phyloP scores from a whole-genome alignment of 2,113 vertebrate genomes.

The Melierax canorus region DNA sequence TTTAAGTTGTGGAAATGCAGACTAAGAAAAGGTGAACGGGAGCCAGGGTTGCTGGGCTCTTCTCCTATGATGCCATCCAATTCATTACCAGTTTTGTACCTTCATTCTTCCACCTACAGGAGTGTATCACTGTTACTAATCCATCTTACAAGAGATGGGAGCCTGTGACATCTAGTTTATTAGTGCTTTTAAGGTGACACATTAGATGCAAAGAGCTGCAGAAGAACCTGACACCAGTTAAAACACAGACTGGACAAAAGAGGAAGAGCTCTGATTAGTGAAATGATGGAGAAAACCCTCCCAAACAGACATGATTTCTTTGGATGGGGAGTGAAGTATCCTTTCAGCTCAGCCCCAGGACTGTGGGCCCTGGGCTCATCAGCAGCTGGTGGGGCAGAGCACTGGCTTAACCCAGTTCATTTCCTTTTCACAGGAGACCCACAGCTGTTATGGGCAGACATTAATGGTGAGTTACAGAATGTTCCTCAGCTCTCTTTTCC shows the following conservation, averaged over 20 bases:
- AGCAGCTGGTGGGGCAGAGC: background rate
- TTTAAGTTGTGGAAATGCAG: background rate
- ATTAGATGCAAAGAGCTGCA: background rate
- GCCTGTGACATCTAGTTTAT: background rate
- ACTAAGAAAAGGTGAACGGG: background rate
- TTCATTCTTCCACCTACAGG: background rate
- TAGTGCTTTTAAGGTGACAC: background rate
- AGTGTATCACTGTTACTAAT: background rate
- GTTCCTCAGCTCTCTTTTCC: background rate
- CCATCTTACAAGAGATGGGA: background rate
- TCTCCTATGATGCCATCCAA: background rate
- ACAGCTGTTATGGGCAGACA: background rate
- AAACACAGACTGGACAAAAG: background rate
- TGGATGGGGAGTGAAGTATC: background rate
- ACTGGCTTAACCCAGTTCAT: background rate
- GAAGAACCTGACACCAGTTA: background rate
- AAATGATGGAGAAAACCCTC: background rate
- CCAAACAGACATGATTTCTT: background rate
- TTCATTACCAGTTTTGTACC: background rate
- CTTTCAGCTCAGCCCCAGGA: background rate
- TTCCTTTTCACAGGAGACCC: background rate
- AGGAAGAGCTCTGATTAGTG: background rate
- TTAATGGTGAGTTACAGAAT: background rate
- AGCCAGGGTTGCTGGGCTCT: background rate
- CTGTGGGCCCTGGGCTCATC: background rate